Evolutionary conservation across 1,140 invertebrate species (phyloP).

Genomic region (Drosophila sulfurigaster): DNA sequence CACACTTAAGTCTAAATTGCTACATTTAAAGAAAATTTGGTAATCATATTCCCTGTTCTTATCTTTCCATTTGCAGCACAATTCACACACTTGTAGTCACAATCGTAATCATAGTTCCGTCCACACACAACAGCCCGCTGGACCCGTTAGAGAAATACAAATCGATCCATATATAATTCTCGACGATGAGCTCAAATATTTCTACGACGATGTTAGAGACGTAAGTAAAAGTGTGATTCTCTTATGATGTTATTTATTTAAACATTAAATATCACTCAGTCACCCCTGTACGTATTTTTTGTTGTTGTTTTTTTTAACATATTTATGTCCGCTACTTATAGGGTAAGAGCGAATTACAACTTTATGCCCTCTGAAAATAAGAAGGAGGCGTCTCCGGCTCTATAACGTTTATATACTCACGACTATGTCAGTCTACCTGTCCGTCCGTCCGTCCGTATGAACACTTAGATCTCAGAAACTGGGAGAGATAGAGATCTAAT

Average conservation of each 20-base stretch:
- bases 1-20: slow-evolving; percentile 69
- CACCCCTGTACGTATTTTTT: too few species aligned
- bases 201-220: slow-evolving; percentile 92
- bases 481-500: neutral
- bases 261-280: too few species aligned
- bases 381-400: too few species aligned
- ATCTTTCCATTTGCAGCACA: slow-evolving; percentile 45
- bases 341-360: too few species aligned
- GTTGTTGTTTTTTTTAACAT: too few species aligned
- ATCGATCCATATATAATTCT: slow-evolving; percentile 94
- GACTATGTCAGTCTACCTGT: too few species aligned
- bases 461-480: neutral
- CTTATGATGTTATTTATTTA: too few species aligned
- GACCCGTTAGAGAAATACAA: slow-evolving; percentile 91
- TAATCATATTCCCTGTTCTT: slow-evolving; percentile 42
- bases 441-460: neutral
- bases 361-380: too few species aligned
- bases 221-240: slow-evolving; percentile 86
- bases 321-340: too few species aligned
- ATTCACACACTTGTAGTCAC: slow-evolving; percentile 56
- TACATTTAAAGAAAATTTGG: slow-evolving; percentile 43
- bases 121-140: slow-evolving; percentile 89
- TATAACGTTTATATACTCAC: too few species aligned
- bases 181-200: slow-evolving; percentile 92
- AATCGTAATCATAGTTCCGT: slow-evolving; percentile 86